Evolutionary conservation across 2,888 invertebrate species (phyloP).

Genomic region (Odontomyia ornata): DNA sequence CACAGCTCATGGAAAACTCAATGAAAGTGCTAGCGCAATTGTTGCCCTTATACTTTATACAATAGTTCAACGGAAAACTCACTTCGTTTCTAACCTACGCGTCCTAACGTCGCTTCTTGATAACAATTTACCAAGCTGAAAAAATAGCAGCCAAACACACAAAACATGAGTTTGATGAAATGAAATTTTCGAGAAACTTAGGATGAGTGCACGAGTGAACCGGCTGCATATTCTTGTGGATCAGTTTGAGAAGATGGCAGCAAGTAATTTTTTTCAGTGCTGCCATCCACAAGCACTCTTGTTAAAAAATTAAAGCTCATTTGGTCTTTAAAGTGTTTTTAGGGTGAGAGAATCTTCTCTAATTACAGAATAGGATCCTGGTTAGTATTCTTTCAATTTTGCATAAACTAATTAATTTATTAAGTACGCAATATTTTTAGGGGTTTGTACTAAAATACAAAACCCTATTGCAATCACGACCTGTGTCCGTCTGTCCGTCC

Average conservation of each 20-base stretch:
- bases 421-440: too few species aligned
- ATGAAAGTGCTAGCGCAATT: not conserved
- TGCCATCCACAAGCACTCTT: too few species aligned
- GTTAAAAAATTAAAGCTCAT: too few species aligned
- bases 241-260: not conserved
- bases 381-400: too few species aligned
- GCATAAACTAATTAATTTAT: too few species aligned
- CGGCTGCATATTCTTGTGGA: not conserved
- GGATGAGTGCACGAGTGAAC: not conserved
- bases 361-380: too few species aligned
- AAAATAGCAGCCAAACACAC: not conserved
- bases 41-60: not conserved
- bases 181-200: slow-evolving; percentile 2
- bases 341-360: too few species aligned
- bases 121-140: not conserved
- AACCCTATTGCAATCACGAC: too few species aligned
- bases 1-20: not conserved
- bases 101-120: not conserved
- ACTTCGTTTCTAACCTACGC: not conserved
- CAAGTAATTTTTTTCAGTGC: too few species aligned
- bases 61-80: not conserved
- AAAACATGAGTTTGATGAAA: not conserved
- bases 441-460: too few species aligned
- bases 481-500: too few species aligned
- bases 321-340: too few species aligned